A percentile compares a stretch with the other conserved stretches of the same genome.
Conservation (phyloP, 2,113 vertebrate genomes). For the human region GRCh38 chr13:33369001-33369500, state of each 20-base stretch:
- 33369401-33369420: neutral
- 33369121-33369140: neutral
- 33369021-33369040: neutral
- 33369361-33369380: neutral
- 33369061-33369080: neutral
- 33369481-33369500: conserved; percentile 14
- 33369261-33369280: neutral
- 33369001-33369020: neutral
- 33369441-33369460: neutral
- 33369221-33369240: neutral
- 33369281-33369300: neutral
- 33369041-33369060: neutral
- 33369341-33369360: conserved; percentile 1
- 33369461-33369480: neutral
- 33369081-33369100: neutral
- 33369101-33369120: neutral
- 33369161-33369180: neutral
- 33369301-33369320: neutral
- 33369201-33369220: neutral
- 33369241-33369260: neutral
- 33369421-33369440: neutral
- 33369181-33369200: neutral
- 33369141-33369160: neutral
- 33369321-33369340: neutral
- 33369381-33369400: conserved; percentile 35